Evolutionary conservation across 2,888 invertebrate species (phyloP).

Genomic region (Nasonovia ribisnigri): DNA sequence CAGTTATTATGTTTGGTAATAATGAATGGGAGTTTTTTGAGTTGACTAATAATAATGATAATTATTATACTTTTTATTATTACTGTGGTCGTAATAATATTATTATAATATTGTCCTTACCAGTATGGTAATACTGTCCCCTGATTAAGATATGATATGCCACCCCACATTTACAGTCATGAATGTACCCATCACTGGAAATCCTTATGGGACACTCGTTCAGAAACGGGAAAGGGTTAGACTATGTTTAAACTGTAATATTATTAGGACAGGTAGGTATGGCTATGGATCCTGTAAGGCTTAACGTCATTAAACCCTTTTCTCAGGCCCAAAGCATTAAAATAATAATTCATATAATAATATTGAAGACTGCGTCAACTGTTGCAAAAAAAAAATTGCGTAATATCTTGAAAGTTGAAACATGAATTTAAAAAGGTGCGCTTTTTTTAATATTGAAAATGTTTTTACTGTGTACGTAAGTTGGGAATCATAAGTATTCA

Average conservation of each 20-base stretch:
- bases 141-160: not conserved
- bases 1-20: not conserved
- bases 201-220: not conserved
- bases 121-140: not conserved
- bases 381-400: not conserved
- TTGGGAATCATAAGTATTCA: not conserved
- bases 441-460: not conserved
- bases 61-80: no score
- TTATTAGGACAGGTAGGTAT: not conserved
- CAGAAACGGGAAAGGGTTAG: not conserved
- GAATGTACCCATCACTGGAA: not conserved
- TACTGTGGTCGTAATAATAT: no score
- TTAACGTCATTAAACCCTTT: not conserved
- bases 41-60: not conserved
- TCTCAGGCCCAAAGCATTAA: not conserved
- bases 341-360: not conserved
- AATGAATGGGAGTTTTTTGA: not conserved
- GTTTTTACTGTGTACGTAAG: not conserved
- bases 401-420: not conserved
- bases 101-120: not conserved
- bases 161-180: no score
- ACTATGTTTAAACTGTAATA: not conserved
- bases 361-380: not conserved
- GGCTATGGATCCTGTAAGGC: not conserved
- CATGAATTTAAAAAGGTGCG: not conserved